A percentile compares a stretch with the other conserved stretches of the same genome.
These are phyloP conservation scores for Bradynema listronoti DNA, from an alignment of 1,140 invertebrate genomes.

Conservation along the genomic window DNA sequence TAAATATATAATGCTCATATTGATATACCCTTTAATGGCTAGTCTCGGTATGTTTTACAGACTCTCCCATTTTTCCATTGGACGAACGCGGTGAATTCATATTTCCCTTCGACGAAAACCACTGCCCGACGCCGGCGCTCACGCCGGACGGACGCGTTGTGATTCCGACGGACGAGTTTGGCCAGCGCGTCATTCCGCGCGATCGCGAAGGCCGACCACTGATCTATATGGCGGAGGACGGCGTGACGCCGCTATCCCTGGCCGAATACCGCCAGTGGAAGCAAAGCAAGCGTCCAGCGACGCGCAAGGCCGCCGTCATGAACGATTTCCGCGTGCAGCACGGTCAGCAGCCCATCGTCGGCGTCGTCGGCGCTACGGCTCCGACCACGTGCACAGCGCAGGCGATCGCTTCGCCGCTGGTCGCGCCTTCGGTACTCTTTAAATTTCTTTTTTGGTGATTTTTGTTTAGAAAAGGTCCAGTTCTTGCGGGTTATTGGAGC, in stretches of 20 bases:
- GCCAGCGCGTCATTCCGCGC: conserved; percentile 32
- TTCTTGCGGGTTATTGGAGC: no score
- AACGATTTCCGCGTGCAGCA: no score
- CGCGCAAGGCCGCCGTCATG: no score
- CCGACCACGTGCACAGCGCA: no score
- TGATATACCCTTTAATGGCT: no score
- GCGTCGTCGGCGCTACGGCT: no score
- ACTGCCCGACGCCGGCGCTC: conserved; percentile 35
- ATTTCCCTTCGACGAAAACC: conserved; percentile 32
- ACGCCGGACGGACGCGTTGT: conserved; percentile 32
- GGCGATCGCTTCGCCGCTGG: no score
- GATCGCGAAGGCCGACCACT: conserved; percentile 38
- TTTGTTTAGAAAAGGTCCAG: background rate
- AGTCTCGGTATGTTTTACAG: conserved; percentile 18
- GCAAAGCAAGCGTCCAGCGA: no score
- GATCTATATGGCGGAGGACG: conserved; percentile 41
- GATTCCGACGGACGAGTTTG: conserved; percentile 31
- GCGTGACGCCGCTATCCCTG: conserved; percentile 29
- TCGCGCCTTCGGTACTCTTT: background rate
- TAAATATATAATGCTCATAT: no score
- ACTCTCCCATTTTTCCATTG: conserved; percentile 28
- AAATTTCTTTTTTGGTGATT: background rate
- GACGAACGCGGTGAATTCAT: conserved; percentile 29
- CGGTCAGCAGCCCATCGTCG: no score
- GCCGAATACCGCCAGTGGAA: no score